Evolutionary conservation across 2,888 invertebrate genomes (phyloP).

Genomic region (Catocala fraxini): DNA sequence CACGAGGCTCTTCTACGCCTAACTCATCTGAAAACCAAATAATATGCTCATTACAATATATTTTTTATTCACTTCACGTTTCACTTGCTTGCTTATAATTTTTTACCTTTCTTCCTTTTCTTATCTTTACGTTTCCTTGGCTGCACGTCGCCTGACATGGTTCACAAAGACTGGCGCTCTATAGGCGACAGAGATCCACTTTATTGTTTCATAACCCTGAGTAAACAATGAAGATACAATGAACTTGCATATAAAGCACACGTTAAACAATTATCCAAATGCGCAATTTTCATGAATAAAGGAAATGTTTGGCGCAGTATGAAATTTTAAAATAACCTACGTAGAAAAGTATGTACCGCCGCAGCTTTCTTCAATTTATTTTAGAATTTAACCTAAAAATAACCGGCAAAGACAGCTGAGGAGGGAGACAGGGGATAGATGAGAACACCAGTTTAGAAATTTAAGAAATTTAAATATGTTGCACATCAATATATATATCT

Average conservation of each 20-base stretch:
- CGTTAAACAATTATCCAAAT: conserved; percentile 70
- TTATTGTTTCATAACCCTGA: conserved; percentile 86
- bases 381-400: conserved; percentile 87
- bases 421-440: conserved; percentile 64
- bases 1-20: conserved; percentile 79
- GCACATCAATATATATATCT: not conserved
- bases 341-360: conserved; percentile 68
- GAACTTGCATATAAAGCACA: conserved; percentile 64
- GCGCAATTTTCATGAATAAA: conserved; percentile 79
- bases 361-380: conserved; percentile 84
- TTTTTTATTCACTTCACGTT: conserved; percentile 28
- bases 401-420: conserved; percentile 85
- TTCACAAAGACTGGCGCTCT: conserved; percentile 79
- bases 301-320: conserved; percentile 73
- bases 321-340: conserved; percentile 85
- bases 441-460: conserved; percentile 19
- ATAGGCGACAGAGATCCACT: conserved; percentile 73
- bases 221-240: conserved; percentile 77
- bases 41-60: conserved; percentile 18
- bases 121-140: conserved; percentile 95
- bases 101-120: conserved; percentile 92
- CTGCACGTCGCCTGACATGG: conserved; percentile 96
- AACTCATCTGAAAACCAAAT: conserved; percentile 78
- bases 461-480: not conserved
- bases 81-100: conserved; percentile 10